Evolutionary conservation across 2,888 invertebrate genomes (phyloP).

Genomic region (Stenolophus ochropezus): DNA sequence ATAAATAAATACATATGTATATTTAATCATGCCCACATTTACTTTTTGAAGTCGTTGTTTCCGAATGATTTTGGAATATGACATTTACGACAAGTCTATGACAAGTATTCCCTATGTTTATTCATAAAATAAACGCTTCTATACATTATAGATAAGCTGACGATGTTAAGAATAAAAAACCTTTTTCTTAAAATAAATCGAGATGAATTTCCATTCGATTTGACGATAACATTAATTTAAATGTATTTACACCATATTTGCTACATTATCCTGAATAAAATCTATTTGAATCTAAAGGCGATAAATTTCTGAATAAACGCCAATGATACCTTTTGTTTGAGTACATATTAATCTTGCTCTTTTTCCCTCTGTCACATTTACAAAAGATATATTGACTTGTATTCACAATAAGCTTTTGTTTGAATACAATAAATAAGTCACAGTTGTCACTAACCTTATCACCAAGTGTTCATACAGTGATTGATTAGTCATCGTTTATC

Average conservation of each 20-base stretch:
- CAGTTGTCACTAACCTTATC: not conserved
- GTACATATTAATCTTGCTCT: not conserved
- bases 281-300: not conserved
- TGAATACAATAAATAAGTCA: not conserved
- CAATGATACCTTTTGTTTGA: not conserved
- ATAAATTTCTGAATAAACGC: not conserved
- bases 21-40: no score
- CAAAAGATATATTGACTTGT: not conserved
- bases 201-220: no score
- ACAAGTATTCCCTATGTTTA: no score
- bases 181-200: no score
- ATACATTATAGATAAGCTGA: no score
- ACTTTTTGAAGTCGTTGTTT: no score
- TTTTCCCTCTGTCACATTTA: not conserved
- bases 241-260: not conserved
- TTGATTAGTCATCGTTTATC: not conserved
- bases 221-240: no score
- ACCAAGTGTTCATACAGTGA: not conserved
- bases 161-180: no score
- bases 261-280: not conserved
- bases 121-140: no score
- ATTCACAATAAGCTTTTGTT: not conserved
- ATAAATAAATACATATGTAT: no score
- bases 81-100: no score
- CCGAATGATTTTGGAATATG: no score